Percentiles rank a stretch among this genome's conserved stretches.
Conservation (phyloP, 2,113 vertebrate species). For the Rattus rattus region DNA sequence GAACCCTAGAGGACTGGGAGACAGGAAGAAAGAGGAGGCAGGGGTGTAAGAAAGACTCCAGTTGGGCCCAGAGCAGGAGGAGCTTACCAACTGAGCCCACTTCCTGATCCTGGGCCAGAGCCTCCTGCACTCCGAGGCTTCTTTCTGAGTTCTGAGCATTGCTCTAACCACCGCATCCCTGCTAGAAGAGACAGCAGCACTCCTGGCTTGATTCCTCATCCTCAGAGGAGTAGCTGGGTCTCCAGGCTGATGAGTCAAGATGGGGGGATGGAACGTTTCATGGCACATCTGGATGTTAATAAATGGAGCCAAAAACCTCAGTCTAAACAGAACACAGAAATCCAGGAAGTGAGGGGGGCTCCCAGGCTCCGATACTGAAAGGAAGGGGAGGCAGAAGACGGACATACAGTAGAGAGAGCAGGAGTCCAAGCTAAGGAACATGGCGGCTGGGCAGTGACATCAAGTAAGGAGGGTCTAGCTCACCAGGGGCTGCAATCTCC, state of each 20-base stretch:
- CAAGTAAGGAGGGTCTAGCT: background rate
- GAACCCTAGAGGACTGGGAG: background rate
- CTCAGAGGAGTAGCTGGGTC: background rate
- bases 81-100: too few relatives aligned
- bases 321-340: background rate
- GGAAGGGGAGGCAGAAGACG: background rate
- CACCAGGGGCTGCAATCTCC: background rate
- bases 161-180: background rate
- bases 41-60: too few relatives aligned
- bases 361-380: background rate
- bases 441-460: background rate
- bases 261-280: background rate
- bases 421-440: background rate
- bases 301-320: background rate
- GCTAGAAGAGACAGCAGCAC: background rate
- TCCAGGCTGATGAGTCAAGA: background rate
- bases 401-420: background rate
- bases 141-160: background rate
- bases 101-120: background rate
- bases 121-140: too few relatives aligned
- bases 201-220: background rate
- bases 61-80: background rate
- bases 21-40: too few relatives aligned
- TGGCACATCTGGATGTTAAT: background rate
- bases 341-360: background rate